A percentile compares a stretch with the other conserved stretches of the same genome.
These are phyloP conservation scores for Pantherophis alleghaniensis DNA, from an alignment of 2,797 vertebrate species.

Conservation along the genomic window DNA sequence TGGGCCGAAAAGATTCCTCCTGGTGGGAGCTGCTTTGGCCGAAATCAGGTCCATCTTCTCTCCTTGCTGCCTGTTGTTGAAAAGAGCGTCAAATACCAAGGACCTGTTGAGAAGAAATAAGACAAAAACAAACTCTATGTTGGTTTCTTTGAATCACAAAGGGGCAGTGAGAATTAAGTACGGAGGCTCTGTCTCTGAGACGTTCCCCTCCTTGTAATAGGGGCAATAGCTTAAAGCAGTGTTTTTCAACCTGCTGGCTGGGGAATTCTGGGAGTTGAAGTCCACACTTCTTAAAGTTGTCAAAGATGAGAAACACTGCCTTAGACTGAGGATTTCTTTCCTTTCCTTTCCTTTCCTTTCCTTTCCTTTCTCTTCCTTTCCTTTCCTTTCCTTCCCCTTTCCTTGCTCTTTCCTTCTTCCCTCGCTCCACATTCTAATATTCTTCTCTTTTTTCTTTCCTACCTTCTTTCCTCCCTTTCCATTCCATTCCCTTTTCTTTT, in stretches of 20 bases:
- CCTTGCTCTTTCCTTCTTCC: too few relatives aligned
- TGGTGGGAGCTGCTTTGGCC: conserved; percentile 30
- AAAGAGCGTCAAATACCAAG: fast-evolving
- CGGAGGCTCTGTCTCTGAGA: not conserved
- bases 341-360: too few relatives aligned
- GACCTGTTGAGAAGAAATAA: conserved; percentile 15
- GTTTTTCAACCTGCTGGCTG: not conserved
- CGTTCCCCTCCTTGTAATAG: not conserved
- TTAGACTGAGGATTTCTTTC: not conserved
- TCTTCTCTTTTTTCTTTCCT: too few relatives aligned
- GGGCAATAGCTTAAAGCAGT: not conserved
- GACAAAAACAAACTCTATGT: not conserved
- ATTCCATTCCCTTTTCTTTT: too few relatives aligned
- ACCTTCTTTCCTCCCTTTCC: too few relatives aligned
- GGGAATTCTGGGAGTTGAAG: not conserved
- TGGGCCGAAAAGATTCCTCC: conserved; percentile 78
- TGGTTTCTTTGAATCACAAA: not conserved
- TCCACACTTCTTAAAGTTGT: not conserved
- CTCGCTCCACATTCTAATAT: too few relatives aligned
- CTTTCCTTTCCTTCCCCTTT: too few relatives aligned
- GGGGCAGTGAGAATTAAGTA: not conserved
- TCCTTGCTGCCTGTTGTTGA: not conserved
- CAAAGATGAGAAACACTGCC: not conserved
- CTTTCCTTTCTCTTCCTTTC: too few relatives aligned
- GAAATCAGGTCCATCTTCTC: conserved; percentile 47